phyloP scores from a whole-genome alignment of 2,888 invertebrate genomes.

The Protophormia terraenovae region DNA sequence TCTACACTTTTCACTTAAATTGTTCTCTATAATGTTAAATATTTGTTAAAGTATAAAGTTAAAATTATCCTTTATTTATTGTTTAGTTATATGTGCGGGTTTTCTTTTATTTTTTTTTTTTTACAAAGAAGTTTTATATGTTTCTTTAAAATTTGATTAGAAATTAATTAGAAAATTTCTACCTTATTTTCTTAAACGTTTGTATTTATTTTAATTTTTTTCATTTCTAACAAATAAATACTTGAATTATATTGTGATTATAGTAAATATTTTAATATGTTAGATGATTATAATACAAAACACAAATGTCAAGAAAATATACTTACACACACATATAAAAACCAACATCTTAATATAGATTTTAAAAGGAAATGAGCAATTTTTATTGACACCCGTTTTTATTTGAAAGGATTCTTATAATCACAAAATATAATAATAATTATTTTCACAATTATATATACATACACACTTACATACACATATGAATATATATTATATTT shows the following conservation, averaged over 20 bases:
- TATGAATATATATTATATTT: background rate
- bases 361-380: background rate
- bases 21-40: no score
- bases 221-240: background rate
- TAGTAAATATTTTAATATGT: slow-evolving; percentile 26
- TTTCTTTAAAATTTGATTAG: slow-evolving; percentile 54
- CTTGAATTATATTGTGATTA: slow-evolving; percentile 50
- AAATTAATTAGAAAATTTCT: slow-evolving; percentile 62
- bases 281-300: slow-evolving; percentile 23
- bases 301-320: background rate
- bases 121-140: background rate
- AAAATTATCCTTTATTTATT: background rate
- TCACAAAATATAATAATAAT: slow-evolving; percentile 49
- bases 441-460: background rate
- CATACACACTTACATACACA: background rate
- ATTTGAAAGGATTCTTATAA: slow-evolving; percentile 19
- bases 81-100: background rate
- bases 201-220: background rate
- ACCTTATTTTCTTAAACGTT: background rate
- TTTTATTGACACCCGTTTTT: slow-evolving; percentile 30
- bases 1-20: no score
- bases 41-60: background rate
- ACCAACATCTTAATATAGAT: no score
- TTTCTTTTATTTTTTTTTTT: no score
- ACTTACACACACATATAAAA: background rate